These are phyloP conservation scores for Pelobates fuscus DNA, from an alignment of 2,113 vertebrate genomes.

Conservation along the genomic window DNA sequence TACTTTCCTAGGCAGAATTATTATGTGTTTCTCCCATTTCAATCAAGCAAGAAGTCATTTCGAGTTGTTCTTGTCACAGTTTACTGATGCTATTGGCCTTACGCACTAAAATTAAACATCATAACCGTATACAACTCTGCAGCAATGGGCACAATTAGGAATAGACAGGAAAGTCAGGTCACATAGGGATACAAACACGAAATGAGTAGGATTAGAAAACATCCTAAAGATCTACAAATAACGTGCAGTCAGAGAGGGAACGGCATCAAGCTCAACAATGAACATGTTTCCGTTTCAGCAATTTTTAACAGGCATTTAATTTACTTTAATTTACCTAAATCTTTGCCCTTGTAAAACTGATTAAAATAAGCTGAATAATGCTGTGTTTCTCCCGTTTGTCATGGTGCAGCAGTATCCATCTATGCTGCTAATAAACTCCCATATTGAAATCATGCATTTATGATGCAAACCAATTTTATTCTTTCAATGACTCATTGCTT, in stretches of 20 bases:
- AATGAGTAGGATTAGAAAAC: constrained; percentile 26
- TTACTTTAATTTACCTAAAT: constrained; percentile 41
- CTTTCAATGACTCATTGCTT: constrained; percentile 1
- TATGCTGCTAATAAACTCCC: constrained; percentile 17
- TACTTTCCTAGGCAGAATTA: constrained; percentile 37
- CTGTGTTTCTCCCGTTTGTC: constrained; percentile 11
- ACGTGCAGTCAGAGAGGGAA: constrained; percentile 19
- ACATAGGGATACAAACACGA: constrained; percentile 27
- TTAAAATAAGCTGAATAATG: constrained; percentile 29
- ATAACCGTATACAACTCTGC: constrained; percentile 13
- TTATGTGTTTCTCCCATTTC: constrained; percentile 21
- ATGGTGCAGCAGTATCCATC: constrained; percentile 18
- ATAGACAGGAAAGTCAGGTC: constrained; percentile 24
- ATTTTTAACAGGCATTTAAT: constrained; percentile 30
- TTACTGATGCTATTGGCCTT: constrained; percentile 35
- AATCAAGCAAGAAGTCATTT: constrained; percentile 23
- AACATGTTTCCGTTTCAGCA: constrained; percentile 32
- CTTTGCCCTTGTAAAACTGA: constrained; percentile 29
- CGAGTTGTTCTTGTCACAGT: constrained; percentile 35
- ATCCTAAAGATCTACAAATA: constrained; percentile 26
- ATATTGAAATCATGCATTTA: constrained; percentile 16
- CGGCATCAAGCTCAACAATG: constrained; percentile 9
- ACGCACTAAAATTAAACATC: constrained; percentile 27
- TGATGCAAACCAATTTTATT: constrained; percentile 8
- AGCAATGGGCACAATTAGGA: constrained; percentile 24